phyloP scores from a whole-genome alignment of 2,113 vertebrate genomes.

The Psilopsiagon aurifrons region DNA sequence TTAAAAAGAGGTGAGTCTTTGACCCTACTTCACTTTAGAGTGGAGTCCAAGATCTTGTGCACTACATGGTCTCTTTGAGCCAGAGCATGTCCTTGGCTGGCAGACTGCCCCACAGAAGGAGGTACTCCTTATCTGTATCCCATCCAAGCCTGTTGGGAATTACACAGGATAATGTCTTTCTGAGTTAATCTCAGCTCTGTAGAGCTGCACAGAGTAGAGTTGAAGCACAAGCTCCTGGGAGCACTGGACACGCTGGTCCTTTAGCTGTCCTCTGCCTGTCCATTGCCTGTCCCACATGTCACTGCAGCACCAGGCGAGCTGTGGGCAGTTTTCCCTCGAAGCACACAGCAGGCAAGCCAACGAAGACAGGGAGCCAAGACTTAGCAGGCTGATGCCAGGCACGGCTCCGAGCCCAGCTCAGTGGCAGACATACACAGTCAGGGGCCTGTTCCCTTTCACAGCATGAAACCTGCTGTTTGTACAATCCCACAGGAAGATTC shows the following conservation, averaged over 20 bases:
- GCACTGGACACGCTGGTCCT: background rate
- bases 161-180: background rate
- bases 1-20: background rate
- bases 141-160: accelerated
- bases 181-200: background rate
- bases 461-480: background rate
- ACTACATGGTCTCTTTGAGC: background rate
- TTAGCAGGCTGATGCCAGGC: background rate
- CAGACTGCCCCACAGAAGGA: background rate
- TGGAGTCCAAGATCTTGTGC: background rate
- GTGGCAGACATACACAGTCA: accelerated
- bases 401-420: background rate
- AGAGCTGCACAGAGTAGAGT: background rate
- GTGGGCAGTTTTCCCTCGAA: background rate
- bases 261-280: background rate
- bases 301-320: background rate
- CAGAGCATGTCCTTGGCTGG: background rate
- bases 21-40: background rate
- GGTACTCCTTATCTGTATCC: background rate
- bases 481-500: background rate
- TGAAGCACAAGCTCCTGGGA: background rate
- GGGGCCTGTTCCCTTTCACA: background rate
- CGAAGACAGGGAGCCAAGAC: background rate
- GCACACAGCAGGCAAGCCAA: background rate
- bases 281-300: accelerated